These are phyloP conservation scores for Hyla sarda DNA, from an alignment of 2,113 vertebrate species.

Conservation along the genomic window DNA sequence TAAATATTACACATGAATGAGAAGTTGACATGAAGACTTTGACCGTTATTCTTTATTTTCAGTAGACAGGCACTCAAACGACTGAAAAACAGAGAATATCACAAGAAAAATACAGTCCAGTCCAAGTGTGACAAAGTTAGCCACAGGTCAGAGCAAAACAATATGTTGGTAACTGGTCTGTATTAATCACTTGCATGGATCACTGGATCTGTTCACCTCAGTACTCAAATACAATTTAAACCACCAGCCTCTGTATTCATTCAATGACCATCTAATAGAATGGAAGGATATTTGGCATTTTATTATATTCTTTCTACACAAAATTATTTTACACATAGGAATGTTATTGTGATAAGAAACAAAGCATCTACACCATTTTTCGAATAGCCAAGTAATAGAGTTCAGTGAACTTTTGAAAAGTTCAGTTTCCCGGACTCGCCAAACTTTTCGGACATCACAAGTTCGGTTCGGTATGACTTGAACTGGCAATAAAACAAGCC, in stretches of 20 bases:
- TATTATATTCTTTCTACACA: not conserved
- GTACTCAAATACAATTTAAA: constrained; percentile 17
- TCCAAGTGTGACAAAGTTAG: constrained; percentile 24
- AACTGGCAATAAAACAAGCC: too few species aligned
- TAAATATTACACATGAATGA: too few species aligned
- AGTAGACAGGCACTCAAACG: not conserved
- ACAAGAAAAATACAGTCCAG: constrained; percentile 32
- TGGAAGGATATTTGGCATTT: not conserved
- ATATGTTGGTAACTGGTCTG: constrained; percentile 17
- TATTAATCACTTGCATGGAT: constrained; percentile 46
- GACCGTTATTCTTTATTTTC: not conserved
- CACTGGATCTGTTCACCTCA: constrained; percentile 26
- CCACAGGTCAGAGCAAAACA: constrained; percentile 18
- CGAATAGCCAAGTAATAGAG: too few species aligned
- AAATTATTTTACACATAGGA: not conserved
- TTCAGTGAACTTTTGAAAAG: too few species aligned
- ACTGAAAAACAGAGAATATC: constrained; percentile 4
- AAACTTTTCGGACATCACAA: too few species aligned
- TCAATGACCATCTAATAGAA: not conserved
- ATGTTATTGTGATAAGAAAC: not conserved
- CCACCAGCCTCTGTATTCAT: not conserved
- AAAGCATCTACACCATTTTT: not conserved
- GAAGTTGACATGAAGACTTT: too few species aligned
- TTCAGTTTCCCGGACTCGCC: too few species aligned
- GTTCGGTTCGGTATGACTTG: too few species aligned